A percentile compares a stretch with the other conserved stretches of the same genome.
Evolutionary conservation across 2,113 vertebrate species (phyloP).

Genomic region (human (Homo sapiens)): GRCh38 chr13:78436001-78436500

Average conservation of each 20-base stretch:
- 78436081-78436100: not conserved
- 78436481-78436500: not conserved
- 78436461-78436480: no score
- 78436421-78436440: not conserved
- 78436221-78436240: not conserved
- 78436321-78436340: not conserved
- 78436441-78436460: no score
- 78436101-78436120: not conserved
- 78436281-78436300: not conserved
- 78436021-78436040: not conserved
- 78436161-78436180: not conserved
- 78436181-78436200: not conserved
- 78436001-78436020: not conserved
- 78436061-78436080: not conserved
- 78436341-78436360: not conserved
- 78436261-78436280: not conserved
- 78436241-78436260: not conserved
- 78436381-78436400: not conserved
- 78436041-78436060: slow-evolving; percentile 23
- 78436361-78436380: not conserved
- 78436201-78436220: not conserved
- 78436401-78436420: not conserved
- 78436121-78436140: not conserved
- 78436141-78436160: not conserved
- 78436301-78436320: not conserved